These are phyloP conservation scores for Argentina silus DNA, from an alignment of 2,797 vertebrate genomes.

Conservation along the genomic window DNA sequence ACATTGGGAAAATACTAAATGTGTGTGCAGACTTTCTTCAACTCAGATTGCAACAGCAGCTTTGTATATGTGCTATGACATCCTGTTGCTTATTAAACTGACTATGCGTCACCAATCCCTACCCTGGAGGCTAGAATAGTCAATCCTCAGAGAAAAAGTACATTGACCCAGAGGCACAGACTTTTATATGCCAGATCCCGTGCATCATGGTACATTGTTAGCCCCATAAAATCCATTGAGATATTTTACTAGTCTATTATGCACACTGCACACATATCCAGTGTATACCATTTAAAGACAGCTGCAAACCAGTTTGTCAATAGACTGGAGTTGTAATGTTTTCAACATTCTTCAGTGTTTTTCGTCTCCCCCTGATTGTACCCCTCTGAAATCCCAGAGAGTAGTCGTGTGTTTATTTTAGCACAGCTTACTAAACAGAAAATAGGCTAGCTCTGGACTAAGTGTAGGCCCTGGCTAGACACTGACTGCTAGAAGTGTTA, in stretches of 20 bases:
- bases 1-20: background rate
- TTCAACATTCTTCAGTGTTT: background rate
- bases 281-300: background rate
- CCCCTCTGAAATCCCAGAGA: constrained; percentile 9
- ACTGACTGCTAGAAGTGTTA: background rate
- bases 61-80: background rate
- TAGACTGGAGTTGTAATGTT: background rate
- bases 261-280: background rate
- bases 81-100: constrained; percentile 60
- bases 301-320: background rate
- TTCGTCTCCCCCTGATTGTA: constrained; percentile 2
- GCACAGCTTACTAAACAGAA: background rate
- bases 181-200: background rate
- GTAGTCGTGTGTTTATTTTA: constrained; percentile 12
- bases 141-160: background rate
- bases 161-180: background rate
- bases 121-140: constrained; percentile 15
- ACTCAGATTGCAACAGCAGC: background rate
- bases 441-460: constrained; percentile 6
- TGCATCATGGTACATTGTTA: background rate
- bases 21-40: background rate
- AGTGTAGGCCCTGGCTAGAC: background rate
- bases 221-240: background rate
- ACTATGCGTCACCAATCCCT: constrained; percentile 35
- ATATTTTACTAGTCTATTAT: background rate